These are phyloP conservation scores for Channa maculata DNA, from an alignment of 2,113 vertebrate genomes.

Conservation along the genomic window DNA sequence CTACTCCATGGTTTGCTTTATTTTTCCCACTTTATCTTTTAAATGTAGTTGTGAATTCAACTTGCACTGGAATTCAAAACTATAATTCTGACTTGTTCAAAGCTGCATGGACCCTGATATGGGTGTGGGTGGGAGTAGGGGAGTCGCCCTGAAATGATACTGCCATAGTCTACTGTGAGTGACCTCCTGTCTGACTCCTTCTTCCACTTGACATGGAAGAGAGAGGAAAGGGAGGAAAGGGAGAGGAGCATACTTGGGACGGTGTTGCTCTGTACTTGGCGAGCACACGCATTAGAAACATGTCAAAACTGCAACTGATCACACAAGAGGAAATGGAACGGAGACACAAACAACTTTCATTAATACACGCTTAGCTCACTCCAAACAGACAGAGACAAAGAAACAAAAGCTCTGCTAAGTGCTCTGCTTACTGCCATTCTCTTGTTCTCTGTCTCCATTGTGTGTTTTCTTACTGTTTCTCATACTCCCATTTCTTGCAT, in stretches of 20 bases:
- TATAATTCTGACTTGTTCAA: background rate
- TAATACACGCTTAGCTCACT: conserved; percentile 14
- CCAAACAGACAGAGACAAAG: conserved; percentile 13
- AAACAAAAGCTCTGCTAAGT: conserved; percentile 32
- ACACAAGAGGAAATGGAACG: conserved; percentile 16
- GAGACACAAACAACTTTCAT: conserved; percentile 8
- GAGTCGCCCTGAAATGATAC: background rate
- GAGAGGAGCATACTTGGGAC: conserved; percentile 30
- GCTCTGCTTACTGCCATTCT: background rate
- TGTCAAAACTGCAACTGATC: conserved; percentile 31
- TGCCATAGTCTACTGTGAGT: conserved; percentile 14
- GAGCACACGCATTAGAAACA: background rate
- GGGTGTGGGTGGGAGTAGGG: background rate
- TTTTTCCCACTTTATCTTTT: background rate
- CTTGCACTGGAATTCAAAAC: background rate
- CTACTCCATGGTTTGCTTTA: no score
- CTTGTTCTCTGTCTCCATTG: background rate
- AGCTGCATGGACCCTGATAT: conserved; percentile 8
- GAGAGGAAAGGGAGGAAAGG: conserved; percentile 13
- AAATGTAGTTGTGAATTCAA: background rate
- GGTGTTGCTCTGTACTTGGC: conserved; percentile 17
- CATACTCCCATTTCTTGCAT: conserved; percentile 1
- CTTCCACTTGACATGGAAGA: conserved; percentile 45
- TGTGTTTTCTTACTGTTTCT: background rate
- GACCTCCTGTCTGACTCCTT: conserved; percentile 36